Conservation (phyloP, 64 coral and sea anemone genomes). For the Platygyra sinensis region DNA sequence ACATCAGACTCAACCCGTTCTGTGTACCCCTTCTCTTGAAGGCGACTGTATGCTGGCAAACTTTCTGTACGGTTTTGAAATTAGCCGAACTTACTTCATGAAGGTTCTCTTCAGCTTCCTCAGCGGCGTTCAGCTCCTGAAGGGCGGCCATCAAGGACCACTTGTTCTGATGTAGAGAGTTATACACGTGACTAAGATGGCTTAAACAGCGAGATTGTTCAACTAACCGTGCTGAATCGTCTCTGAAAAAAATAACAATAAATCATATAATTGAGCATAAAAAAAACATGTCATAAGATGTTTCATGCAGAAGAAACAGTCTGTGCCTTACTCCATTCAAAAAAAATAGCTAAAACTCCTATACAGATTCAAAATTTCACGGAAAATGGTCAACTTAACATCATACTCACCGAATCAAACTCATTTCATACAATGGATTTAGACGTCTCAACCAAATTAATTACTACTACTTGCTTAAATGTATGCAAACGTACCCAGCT, state of each 20-base stretch:
- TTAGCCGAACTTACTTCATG: constrained; percentile 67
- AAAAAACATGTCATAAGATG: neutral
- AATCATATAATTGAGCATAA: neutral
- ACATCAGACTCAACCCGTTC: neutral
- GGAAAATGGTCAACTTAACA: too few species aligned
- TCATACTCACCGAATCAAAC: neutral
- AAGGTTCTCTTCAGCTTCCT: constrained; percentile 91
- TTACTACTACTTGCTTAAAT: too few species aligned
- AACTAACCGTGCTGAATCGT: constrained; percentile 65
- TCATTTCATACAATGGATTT: too few species aligned
- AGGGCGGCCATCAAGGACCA: constrained; percentile 91
- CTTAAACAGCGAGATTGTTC: constrained; percentile 90
- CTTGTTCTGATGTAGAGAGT: constrained; percentile 81
- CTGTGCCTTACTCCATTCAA: too few species aligned
- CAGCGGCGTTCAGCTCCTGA: constrained; percentile 87
- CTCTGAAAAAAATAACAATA: constrained; percentile 47
- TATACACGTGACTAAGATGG: constrained; percentile 92
- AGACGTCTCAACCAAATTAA: too few species aligned
- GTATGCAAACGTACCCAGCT: constrained; percentile 65
- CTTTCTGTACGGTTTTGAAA: neutral
- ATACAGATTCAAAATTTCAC: too few species aligned
- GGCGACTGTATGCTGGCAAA: too few species aligned
- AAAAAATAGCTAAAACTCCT: too few species aligned
- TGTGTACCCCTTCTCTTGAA: too few species aligned
- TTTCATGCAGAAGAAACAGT: neutral